A percentile compares a stretch with the other conserved stretches of the same genome.
phyloP scores from a whole-genome alignment of 2,113 vertebrate species.

The Bombycilla garrulus region DNA sequence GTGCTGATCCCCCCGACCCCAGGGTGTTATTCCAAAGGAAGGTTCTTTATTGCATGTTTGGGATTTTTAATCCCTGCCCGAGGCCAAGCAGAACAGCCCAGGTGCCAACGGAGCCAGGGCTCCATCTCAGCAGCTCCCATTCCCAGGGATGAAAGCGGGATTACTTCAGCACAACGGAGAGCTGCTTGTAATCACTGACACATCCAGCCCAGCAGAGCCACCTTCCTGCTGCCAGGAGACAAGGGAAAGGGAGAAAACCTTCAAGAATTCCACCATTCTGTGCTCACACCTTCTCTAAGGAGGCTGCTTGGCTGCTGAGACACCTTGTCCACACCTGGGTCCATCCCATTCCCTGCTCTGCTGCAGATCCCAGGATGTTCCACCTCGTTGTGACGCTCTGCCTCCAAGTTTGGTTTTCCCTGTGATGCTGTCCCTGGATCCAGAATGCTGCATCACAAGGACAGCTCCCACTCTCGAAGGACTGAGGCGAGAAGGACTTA shows the following conservation, averaged over 20 bases:
- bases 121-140: neutral
- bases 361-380: fast-evolving
- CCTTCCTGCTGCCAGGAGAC: neutral
- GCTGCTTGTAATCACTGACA: neutral
- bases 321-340: neutral
- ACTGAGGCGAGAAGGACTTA: conserved; percentile 19
- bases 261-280: fast-evolving
- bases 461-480: neutral
- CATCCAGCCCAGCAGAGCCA: neutral
- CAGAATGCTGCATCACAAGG: neutral
- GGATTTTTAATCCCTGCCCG: neutral
- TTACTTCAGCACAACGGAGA: neutral
- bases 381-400: neutral
- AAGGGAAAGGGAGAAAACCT: neutral
- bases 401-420: too few relatives aligned
- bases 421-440: neutral
- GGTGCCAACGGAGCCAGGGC: neutral
- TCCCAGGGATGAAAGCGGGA: neutral
- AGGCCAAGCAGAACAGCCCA: neutral
- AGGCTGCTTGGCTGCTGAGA: neutral
- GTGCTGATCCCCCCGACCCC: neutral
- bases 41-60: neutral
- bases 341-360: neutral
- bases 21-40: neutral
- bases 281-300: neutral